Evolutionary conservation across 2,888 invertebrate genomes (phyloP).

Genomic region (Acrocyrtus sp.): DNA sequence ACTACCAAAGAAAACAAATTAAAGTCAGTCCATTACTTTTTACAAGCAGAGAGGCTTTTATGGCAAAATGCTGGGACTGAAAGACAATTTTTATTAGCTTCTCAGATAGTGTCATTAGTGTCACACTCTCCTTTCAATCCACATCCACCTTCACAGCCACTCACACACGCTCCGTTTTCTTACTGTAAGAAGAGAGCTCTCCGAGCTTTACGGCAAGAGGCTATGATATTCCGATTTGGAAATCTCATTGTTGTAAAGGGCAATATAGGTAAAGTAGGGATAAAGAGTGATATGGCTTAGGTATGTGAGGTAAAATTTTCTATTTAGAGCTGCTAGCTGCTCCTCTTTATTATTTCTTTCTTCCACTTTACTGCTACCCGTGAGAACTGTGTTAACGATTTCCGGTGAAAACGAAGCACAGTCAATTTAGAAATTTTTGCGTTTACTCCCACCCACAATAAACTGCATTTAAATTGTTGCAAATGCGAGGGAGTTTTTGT

Average conservation of each 20-base stretch:
- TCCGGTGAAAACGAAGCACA: slow-evolving; percentile 44
- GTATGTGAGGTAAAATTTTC: background rate
- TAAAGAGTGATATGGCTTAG: background rate
- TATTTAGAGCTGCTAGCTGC: background rate
- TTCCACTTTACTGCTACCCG: slow-evolving; percentile 1
- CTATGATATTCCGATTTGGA: background rate
- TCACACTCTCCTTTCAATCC: background rate
- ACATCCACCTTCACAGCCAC: background rate
- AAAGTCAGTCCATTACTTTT: background rate
- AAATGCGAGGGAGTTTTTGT: background rate
- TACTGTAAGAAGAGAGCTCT: background rate
- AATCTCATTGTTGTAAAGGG: background rate
- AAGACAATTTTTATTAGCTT: background rate
- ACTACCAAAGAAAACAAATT: background rate
- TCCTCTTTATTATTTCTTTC: background rate
- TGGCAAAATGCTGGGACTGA: background rate
- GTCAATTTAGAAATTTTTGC: background rate
- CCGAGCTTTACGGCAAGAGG: background rate
- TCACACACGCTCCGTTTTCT: background rate
- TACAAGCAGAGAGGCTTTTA: background rate
- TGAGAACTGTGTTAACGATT: slow-evolving; percentile 51
- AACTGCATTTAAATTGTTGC: background rate
- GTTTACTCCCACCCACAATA: background rate
- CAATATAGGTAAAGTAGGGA: too few relatives aligned
- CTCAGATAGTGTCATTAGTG: background rate